Conservation (phyloP, 2,113 vertebrate genomes). For the Tragelaphus imberbis region DNA sequence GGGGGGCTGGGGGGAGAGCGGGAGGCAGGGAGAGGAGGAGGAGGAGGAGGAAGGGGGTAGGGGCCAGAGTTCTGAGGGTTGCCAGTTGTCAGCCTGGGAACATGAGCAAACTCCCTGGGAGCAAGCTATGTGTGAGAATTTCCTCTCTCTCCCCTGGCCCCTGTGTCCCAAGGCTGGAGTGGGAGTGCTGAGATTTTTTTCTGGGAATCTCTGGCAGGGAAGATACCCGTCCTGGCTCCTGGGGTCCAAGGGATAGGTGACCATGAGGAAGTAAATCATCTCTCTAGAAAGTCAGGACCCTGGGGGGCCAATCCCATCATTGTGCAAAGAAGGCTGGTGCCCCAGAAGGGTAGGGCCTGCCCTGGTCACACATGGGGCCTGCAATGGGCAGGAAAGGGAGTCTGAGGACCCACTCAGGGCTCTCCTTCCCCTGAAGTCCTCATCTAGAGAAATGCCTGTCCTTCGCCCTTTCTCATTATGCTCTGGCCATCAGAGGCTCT, state of each 20-base stretch:
- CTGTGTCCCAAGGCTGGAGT: constrained; percentile 26
- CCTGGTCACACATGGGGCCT: too few species aligned
- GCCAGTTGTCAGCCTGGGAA: constrained; percentile 84
- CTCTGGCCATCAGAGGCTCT: not conserved
- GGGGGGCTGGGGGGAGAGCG: constrained; percentile 63
- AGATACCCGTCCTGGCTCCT: not conserved
- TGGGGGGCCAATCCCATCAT: not conserved
- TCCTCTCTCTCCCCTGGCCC: constrained; percentile 72
- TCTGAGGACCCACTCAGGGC: not conserved
- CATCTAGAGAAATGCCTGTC: not conserved
- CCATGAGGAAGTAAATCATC: not conserved
- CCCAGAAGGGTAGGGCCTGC: not conserved
- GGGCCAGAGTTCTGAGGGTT: constrained; percentile 67
- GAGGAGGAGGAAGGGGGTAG: constrained; percentile 63
- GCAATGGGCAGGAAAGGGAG: not conserved
- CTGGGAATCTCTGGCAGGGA: constrained; percentile 37
- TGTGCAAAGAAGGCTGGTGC: not conserved
- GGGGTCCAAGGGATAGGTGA: not conserved
- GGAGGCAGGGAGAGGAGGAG: constrained; percentile 46
- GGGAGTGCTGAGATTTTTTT: not conserved
- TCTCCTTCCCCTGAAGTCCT: not conserved
- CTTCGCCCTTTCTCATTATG: not conserved
- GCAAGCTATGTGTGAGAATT: constrained; percentile 81
- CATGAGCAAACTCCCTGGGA: constrained; percentile 68
- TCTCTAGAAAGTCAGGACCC: not conserved